phyloP scores from a whole-genome alignment of 2,797 vertebrate species.

The Orientallactaga sibirica region DNA sequence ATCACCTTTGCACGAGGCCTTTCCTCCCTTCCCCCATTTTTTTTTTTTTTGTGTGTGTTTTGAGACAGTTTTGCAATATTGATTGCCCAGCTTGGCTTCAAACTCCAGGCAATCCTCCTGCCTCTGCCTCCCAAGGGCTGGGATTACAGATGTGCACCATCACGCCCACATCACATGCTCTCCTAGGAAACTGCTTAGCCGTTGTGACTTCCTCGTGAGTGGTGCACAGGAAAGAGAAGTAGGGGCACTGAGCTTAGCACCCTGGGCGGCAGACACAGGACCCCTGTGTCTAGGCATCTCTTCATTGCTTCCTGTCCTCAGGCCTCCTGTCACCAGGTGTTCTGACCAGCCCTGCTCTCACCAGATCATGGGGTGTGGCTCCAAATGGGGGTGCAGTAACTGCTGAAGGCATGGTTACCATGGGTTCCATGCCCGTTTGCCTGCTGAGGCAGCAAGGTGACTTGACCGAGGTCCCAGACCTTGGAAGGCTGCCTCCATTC shows the following conservation, averaged over 20 bases:
- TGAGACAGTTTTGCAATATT: not conserved
- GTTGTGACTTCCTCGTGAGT: not conserved
- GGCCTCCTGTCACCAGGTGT: fast-evolving
- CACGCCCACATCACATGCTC: too few relatives aligned
- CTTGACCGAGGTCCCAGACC: not conserved
- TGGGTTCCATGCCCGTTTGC: fast-evolving
- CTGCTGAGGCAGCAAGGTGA: not conserved
- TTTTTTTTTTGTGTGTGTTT: not conserved
- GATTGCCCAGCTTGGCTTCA: not conserved
- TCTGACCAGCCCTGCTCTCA: not conserved
- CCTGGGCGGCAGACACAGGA: not conserved
- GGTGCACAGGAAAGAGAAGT: fast-evolving
- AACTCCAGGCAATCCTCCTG: not conserved
- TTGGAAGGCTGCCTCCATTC: not conserved
- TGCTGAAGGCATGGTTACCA: not conserved
- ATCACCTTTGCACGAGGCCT: not conserved
- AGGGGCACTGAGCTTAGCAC: fast-evolving
- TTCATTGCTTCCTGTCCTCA: not conserved
- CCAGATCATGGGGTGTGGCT: not conserved
- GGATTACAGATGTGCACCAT: not conserved
- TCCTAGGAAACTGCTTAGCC: not conserved
- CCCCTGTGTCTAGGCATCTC: fast-evolving
- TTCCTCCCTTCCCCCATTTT: not conserved
- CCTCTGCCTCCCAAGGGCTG: not conserved
- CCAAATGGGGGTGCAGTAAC: fast-evolving